Evolutionary conservation across 1,140 invertebrate species (phyloP), one percentile per base, ranked within the genome.

Genomic region (Sycophaga agraensis): DNA sequence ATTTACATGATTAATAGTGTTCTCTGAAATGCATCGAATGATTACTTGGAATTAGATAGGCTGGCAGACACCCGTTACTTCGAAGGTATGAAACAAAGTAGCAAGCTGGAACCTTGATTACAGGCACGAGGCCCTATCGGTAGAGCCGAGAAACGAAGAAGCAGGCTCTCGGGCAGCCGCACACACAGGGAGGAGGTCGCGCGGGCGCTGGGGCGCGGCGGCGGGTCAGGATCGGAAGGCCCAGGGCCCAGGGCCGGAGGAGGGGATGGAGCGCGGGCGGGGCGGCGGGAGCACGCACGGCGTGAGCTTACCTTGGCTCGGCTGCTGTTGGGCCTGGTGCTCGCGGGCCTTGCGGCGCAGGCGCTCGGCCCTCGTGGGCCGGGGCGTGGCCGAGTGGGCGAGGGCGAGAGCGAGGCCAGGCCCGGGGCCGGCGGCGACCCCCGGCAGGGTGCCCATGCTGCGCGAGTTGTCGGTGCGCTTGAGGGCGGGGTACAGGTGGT

Each of bases 301-400:
- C 22, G 1, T 11, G 8, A 24, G 2, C 35, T 39, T 7, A 11
- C 4, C 16, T 3, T 66, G 71, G 39, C 21, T 11, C n/a, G 2
- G 31, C 24, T 1, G 16, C 14, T 24, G 3, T 6, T 74, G 78
- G 62, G 51, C 68, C 55, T 73, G 71, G 49, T 78, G 70, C 63
- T 84, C 82, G 58, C 82, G 76, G 6, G 83, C 83, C 67, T 81
- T 81, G 51, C 78, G 79, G 37, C 83, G 78, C 22, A 85, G 72
- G 68, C 82, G 76, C 71, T 85, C 83, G 49, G 84, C 84, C 57
- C 83, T 75, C 14, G 83, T 85, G 60, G 80, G 75, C 63, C 83
- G 77, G 35, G 83, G 81, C 37, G 78, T 72, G 28, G 78, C 76
- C 12, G 16, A 26, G 51, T 12, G 74, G 21, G 79, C 83, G 61